Percentiles rank a stretch among this genome's conserved stretches.
phyloP scores from a whole-genome alignment of 2,797 vertebrate genomes.

The Pseudomugil gertrudae region DNA sequence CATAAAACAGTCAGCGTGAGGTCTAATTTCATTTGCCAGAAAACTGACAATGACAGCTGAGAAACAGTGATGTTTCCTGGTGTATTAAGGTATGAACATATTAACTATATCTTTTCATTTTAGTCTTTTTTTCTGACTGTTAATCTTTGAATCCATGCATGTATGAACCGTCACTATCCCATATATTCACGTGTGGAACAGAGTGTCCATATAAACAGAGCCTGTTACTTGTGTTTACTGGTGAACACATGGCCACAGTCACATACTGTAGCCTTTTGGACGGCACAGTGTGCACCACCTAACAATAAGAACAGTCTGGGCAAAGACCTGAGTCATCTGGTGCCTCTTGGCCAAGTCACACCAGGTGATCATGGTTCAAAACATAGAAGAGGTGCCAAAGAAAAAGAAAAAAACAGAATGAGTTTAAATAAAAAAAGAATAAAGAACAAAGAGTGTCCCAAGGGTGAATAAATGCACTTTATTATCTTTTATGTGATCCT shows the following conservation, averaged over 20 bases:
- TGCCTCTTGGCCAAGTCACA: constrained; percentile 60
- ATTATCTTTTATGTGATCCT: background rate
- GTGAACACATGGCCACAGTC: constrained; percentile 65
- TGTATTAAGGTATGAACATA: background rate
- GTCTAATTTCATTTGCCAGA: constrained; percentile 24
- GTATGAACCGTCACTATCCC: background rate
- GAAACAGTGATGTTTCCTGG: constrained; percentile 14
- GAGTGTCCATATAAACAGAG: constrained; percentile 37
- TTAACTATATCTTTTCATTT: background rate
- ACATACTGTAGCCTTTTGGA: constrained; percentile 53
- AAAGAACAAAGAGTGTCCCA: constrained; percentile 7
- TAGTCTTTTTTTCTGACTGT: constrained; percentile 1
- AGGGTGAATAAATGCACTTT: background rate
- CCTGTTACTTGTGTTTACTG: constrained; percentile 54
- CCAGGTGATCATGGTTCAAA: constrained; percentile 55
- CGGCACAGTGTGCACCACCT: constrained; percentile 54
- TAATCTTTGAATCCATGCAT: background rate
- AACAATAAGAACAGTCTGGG: constrained; percentile 62
- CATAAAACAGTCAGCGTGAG: constrained; percentile 31
- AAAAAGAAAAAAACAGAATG: constrained; percentile 25
- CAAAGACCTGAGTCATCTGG: constrained; percentile 73
- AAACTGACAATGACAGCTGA: constrained; percentile 26
- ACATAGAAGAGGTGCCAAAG: constrained; percentile 61
- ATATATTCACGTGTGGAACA: constrained; percentile 22
- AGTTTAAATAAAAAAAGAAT: too few species aligned